These are phyloP conservation scores for Leptosomus discolor DNA, from an alignment of 2,113 vertebrate genomes.

Conservation along the genomic window DNA sequence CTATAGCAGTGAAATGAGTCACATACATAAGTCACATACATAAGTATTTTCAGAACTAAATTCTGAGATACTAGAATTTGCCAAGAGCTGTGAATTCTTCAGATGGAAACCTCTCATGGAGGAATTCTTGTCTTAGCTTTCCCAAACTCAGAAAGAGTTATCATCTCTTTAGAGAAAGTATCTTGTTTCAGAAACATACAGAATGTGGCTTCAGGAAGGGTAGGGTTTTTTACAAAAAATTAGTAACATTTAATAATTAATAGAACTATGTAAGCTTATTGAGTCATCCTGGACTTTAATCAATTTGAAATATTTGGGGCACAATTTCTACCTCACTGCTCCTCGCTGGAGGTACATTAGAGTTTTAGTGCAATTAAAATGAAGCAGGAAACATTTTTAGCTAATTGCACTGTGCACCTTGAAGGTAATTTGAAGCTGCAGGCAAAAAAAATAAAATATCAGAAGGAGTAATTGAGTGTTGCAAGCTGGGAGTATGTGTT, in stretches of 20 bases:
- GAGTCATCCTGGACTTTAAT: constrained; percentile 37
- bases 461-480: constrained; percentile 48
- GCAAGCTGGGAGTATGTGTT: constrained; percentile 32
- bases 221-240: background rate
- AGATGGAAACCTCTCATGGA: background rate
- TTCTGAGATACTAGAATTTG: background rate
- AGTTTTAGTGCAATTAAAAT: constrained; percentile 61
- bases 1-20: constrained; percentile 26
- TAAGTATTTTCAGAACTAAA: constrained; percentile 24
- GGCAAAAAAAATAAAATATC: constrained; percentile 64
- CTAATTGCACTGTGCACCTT: constrained; percentile 65
- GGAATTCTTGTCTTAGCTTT: background rate
- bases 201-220: background rate
- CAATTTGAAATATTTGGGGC: constrained; percentile 55
- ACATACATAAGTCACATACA: constrained; percentile 9
- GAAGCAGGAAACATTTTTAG: constrained; percentile 63
- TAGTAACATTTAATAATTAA: constrained; percentile 53
- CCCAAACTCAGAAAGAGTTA: background rate
- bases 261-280: constrained; percentile 34
- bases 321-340: constrained; percentile 49
- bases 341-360: constrained; percentile 41
- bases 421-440: constrained; percentile 66
- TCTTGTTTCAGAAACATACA: background rate
- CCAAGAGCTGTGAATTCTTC: background rate
- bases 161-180: background rate